Evolutionary conservation across 2,113 vertebrate species (phyloP).

Genomic region (Syrrhaptes paradoxus): DNA sequence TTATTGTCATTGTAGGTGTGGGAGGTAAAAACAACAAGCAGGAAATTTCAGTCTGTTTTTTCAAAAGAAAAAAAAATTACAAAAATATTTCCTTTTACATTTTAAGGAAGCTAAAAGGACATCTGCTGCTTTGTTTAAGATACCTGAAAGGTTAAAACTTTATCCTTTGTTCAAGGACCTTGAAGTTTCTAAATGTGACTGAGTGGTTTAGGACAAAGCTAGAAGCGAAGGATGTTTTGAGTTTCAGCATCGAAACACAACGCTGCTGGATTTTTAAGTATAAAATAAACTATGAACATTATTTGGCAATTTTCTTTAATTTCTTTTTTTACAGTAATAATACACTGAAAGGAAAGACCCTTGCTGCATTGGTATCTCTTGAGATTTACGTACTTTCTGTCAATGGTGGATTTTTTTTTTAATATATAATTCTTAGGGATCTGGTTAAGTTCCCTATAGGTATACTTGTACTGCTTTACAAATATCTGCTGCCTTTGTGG

Average conservation of each 20-base stretch:
- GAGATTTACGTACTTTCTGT: not conserved
- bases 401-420: not conserved
- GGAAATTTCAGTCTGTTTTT: not conserved
- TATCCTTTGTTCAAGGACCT: conserved; percentile 24
- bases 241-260: not conserved
- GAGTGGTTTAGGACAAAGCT: conserved; percentile 3
- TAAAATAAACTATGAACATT: not conserved
- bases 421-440: not conserved
- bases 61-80: not conserved
- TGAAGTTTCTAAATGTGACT: conserved; percentile 20
- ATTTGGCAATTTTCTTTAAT: not conserved
- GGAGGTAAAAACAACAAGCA: conserved; percentile 16
- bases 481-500: conserved; percentile 20
- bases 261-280: not conserved
- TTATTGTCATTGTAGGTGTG: not conserved
- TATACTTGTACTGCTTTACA: conserved; percentile 1
- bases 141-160: conserved; percentile 29
- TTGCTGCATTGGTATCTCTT: not conserved
- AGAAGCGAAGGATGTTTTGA: not conserved
- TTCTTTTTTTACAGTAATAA: not conserved
- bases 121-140: conserved; percentile 17
- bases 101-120: not conserved
- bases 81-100: not conserved
- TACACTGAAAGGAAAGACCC: not conserved
- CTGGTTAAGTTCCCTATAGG: not conserved